Conservation (phyloP, 2,797 vertebrate genomes). For the Sarcophilus harrisii region DNA sequence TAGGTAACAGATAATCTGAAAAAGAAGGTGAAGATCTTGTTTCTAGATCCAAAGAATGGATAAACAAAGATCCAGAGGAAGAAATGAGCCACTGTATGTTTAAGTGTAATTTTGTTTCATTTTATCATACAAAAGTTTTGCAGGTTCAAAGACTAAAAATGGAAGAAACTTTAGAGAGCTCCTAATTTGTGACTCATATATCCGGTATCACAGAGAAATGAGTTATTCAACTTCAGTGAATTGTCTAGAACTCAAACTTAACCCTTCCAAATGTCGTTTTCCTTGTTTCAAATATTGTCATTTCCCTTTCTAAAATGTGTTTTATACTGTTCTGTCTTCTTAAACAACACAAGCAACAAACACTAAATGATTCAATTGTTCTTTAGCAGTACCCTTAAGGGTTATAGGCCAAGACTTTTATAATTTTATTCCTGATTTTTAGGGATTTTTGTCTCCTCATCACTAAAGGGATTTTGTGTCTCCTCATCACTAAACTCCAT, state of each 20-base stretch:
- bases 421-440: neutral
- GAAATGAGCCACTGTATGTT: neutral
- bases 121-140: neutral
- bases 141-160: neutral
- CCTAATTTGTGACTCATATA: conserved; percentile 6
- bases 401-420: neutral
- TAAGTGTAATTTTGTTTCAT: neutral
- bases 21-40: neutral
- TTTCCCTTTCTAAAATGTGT: conserved; percentile 10
- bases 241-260: conserved; percentile 30
- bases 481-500: neutral
- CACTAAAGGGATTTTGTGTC: neutral
- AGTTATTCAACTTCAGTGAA: conserved; percentile 25
- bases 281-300: neutral
- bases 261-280: conserved; percentile 31
- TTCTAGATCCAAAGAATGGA: neutral
- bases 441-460: neutral
- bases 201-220: neutral
- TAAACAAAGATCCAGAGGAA: neutral
- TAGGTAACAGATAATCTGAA: neutral
- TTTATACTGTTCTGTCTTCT: neutral
- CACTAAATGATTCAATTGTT: neutral
- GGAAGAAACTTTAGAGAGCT: neutral
- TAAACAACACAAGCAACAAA: conserved; percentile 21
- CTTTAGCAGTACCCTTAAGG: neutral